Percentiles rank a stretch among this genome's conserved stretches.
Conservation (phyloP, 1,140 invertebrate species). For the Drosophila truncata region DNA sequence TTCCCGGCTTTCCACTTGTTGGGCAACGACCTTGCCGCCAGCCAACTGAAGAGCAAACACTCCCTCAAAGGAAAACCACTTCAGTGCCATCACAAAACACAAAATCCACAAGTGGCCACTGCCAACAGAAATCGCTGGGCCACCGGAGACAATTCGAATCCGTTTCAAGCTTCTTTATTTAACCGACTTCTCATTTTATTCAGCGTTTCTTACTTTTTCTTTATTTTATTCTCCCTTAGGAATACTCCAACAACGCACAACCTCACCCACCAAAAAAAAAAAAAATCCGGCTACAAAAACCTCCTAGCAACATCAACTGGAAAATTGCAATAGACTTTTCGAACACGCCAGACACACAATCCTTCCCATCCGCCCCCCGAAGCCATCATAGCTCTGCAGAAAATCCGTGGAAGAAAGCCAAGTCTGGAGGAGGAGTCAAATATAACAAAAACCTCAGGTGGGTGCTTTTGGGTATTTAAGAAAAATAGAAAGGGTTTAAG, state of each 20-base stretch:
- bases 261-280: conserved; percentile 50
- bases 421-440: conserved; percentile 6
- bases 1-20: conserved; percentile 4
- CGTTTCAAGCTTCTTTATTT: conserved; percentile 34
- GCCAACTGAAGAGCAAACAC: conserved; percentile 42
- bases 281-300: conserved; percentile 31
- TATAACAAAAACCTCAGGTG: conserved; percentile 34
- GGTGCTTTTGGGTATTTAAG: neutral
- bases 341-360: conserved; percentile 29
- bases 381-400: neutral
- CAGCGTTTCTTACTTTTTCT: neutral
- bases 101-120: conserved; percentile 67
- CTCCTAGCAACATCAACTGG: conserved; percentile 37
- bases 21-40: conserved; percentile 40
- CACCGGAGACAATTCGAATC: conserved; percentile 41
- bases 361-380: conserved; percentile 8
- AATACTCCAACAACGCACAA: conserved; percentile 71
- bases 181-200: conserved; percentile 25
- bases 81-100: conserved; percentile 16
- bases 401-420: conserved; percentile 13
- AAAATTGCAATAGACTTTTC: conserved; percentile 38
- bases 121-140: conserved; percentile 26
- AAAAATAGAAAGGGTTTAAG: neutral
- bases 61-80: conserved; percentile 28
- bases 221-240: conserved; percentile 37